These are phyloP conservation scores for Eupithecia vulgata DNA, from an alignment of 2,888 invertebrate genomes.

Conservation along the genomic window DNA sequence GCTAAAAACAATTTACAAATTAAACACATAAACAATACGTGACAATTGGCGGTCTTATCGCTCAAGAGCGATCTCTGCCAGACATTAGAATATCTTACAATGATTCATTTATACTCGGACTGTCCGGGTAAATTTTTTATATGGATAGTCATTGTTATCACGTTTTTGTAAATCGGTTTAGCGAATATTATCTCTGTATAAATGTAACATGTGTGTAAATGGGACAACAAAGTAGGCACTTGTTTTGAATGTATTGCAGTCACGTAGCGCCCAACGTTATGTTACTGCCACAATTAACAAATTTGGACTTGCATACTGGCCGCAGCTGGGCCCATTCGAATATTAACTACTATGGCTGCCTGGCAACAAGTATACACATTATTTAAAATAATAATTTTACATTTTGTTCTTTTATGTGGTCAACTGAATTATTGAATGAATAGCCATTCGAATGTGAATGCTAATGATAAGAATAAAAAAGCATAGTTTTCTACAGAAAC, in stretches of 20 bases:
- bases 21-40: too few species aligned
- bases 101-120: not conserved
- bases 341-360: constrained; percentile 35
- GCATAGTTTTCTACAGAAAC: not conserved
- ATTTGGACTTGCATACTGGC: constrained; percentile 54
- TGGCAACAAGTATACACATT: constrained; percentile 32
- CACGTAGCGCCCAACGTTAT: constrained; percentile 65
- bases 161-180: constrained; percentile 10
- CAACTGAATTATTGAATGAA: not conserved
- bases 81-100: not conserved
- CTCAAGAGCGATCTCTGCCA: too few species aligned
- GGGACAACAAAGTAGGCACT: constrained; percentile 61
- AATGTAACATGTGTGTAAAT: constrained; percentile 38
- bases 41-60: too few species aligned
- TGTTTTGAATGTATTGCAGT: constrained; percentile 67
- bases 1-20: too few species aligned
- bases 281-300: constrained; percentile 76
- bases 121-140: too few species aligned
- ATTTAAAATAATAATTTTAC: constrained; percentile 1
- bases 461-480: not conserved
- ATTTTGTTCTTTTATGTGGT: not conserved
- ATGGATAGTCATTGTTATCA: not conserved
- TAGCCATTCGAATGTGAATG: not conserved
- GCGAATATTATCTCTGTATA: constrained; percentile 12
- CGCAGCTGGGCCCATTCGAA: constrained; percentile 34